Base-by-base conservation (phyloP, 2,113 vertebrate species). In the Butastur rufipennis region DNA sequence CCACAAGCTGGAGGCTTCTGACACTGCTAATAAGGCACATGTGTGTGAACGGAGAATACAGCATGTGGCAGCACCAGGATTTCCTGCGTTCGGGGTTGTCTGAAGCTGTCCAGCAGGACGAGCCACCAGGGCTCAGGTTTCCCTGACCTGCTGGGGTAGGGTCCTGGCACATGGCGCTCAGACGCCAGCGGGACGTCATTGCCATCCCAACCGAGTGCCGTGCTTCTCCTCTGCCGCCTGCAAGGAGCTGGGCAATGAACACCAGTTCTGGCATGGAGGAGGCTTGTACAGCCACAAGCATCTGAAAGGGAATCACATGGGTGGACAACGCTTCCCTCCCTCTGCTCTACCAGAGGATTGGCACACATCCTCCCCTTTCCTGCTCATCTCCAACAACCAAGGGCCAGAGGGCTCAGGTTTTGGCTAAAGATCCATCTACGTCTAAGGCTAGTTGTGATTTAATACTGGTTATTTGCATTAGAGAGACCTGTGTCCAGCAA, bases 1-100 rank as follows among this genome's bases (percentile, higher is more conserved):
- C 88, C 96, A 95, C 55, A 74, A 95, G 94, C 95, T 96, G 93
- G 93, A 96, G 95, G 97, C 91, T 95, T 91, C 95, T 95, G 93
- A 87, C 93, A 86, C 95, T 82, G 96, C 86, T 92, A 96, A 96
- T 87, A 81, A 95, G 85, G 91, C 87, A 42, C 96, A 97, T 89
- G 94, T 96, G 95, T 96, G 86, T 31, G 84, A 88, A 17, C 0
- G 2, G 71, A 34, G 89, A 38, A 23, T 80, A 16, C 52, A 15
- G 91, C 70, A 8, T 91, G 94, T 91, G 94, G 91, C 95, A 94
- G 96, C 93, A 73, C 91, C 96, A 92, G 94, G 67, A 27, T 86
- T 96, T 91, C 93, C 94, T 86, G 93, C 2, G 6, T 13, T 79
- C 1, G 3, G 88, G 65, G 27, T 2, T 63, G 82, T 53, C 86